Base-by-base conservation (phyloP, 2,113 vertebrate species). In the Nerophis lumbriciformis region DNA sequence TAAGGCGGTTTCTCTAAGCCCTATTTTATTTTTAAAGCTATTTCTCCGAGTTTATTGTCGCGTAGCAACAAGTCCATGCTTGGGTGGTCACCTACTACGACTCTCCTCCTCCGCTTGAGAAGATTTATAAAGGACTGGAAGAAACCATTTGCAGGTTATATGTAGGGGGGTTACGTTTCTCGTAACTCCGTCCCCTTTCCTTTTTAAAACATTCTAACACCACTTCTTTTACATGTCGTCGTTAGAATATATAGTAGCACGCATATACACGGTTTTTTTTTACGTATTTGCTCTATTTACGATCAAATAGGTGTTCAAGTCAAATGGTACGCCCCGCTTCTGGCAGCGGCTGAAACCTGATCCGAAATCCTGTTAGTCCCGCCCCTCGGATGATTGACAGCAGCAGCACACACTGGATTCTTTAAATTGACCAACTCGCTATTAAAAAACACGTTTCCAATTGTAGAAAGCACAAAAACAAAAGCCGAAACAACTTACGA, bases 271-370 rank as follows among this genome's bases (percentile, higher is more conserved):
- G 15, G 1, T 1, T 2, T 53, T 14, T 21, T 5, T 1, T 11
- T 14, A 4, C 6, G 36, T 61, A n/a, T 11, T 1, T 19, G 19
- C 2, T 9, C 6, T 21, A n/a, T 3, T n/a, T 7, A n/a, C 28
- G 9, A 16, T 5, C 7, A 47, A 4, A 5, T 48, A 36, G n/a
- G 5, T 11, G 16, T 0, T 0, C 52, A 13, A 21, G 48, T 9
- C 5, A 6, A 19, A 79, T 81, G 78, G 83, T 77, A 77, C 61
- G 35, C 0, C 68, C 78, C 69, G 8, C 58, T 56, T 73, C 58
- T 6, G 76, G 65, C 63, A 77, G 71, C 63, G 59, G 65, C 58
- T 76, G 83, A 72, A 85, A 85, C 70, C 59, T 70, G 80, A 85
- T 61, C 76, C 66, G 28, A 53, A 63, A 54, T 65, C 35, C 38